These are phyloP conservation scores for Megathymus violae DNA, from an alignment of 1,140 invertebrate genomes.

Conservation along the genomic window DNA sequence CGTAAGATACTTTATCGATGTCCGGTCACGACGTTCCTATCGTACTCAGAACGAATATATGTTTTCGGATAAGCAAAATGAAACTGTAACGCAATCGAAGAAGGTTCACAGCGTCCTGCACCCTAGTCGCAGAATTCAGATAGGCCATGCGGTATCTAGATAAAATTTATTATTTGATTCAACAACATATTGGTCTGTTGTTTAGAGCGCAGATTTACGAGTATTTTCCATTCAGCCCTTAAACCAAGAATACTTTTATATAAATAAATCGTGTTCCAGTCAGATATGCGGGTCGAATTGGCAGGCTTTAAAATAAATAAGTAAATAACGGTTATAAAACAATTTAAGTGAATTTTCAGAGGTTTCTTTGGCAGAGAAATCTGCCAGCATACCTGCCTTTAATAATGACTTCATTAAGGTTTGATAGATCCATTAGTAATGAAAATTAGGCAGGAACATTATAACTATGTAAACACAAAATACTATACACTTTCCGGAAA, in stretches of 20 bases:
- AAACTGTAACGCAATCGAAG: neutral
- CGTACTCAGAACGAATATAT: neutral
- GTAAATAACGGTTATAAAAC: too few species aligned
- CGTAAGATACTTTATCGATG: slow-evolving; percentile 10
- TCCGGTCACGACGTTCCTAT: slow-evolving; percentile 6
- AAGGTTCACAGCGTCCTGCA: neutral
- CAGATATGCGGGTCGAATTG: too few species aligned
- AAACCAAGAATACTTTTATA: neutral
- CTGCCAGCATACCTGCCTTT: too few species aligned
- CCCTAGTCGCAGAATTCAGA: neutral
- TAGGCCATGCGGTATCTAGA: slow-evolving; percentile 26
- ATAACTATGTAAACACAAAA: too few species aligned
- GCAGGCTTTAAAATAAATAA: too few species aligned
- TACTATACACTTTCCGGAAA: too few species aligned
- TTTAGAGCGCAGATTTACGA: slow-evolving; percentile 13
- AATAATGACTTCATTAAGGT: too few species aligned
- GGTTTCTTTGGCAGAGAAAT: too few species aligned
- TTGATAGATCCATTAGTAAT: too few species aligned
- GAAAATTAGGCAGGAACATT: too few species aligned
- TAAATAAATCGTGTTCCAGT: too few species aligned
- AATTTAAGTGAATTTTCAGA: too few species aligned
- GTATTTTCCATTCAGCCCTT: slow-evolving; percentile 6
- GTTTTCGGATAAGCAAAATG: neutral
- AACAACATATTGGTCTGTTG: slow-evolving; percentile 25
- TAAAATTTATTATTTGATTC: slow-evolving; percentile 32